These are phyloP conservation scores for Aricia agestis DNA, from an alignment of 1,140 invertebrate genomes.

Conservation along the genomic window DNA sequence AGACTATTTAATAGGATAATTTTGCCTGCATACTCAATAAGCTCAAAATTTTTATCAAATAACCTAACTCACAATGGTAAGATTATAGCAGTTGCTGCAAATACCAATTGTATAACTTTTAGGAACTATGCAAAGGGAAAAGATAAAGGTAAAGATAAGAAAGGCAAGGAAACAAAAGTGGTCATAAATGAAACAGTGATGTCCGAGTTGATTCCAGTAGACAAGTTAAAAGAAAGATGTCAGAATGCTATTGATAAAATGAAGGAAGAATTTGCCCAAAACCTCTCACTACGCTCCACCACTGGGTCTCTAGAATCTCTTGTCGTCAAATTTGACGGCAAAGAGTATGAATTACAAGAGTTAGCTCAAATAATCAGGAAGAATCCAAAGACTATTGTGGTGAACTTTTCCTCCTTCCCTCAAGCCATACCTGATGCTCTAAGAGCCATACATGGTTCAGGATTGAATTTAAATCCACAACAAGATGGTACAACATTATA, in stretches of 20 bases:
- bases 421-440: conserved; percentile 88
- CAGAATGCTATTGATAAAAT: conserved; percentile 81
- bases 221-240: conserved; percentile 82
- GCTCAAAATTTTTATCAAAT: conserved; percentile 36
- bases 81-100: conserved; percentile 33
- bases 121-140: conserved; percentile 73
- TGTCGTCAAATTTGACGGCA: conserved; percentile 85
- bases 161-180: conserved; percentile 80
- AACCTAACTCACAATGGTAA: conserved; percentile 30
- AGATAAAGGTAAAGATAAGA: conserved; percentile 80
- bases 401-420: conserved; percentile 90
- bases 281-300: conserved; percentile 84
- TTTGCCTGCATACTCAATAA: conserved; percentile 35
- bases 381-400: conserved; percentile 88
- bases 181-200: conserved; percentile 82
- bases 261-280: conserved; percentile 87
- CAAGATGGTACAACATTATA: conserved; percentile 94
- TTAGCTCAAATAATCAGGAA: conserved; percentile 92
- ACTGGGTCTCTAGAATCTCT: conserved; percentile 87
- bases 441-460: conserved; percentile 85
- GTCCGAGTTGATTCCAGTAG: conserved; percentile 82
- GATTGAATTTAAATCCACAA: conserved; percentile 95
- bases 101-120: conserved; percentile 36
- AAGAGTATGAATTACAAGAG: conserved; percentile 90
- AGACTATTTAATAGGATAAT: conserved; percentile 48